These are phyloP conservation scores for Mycteria americana DNA, from an alignment of 2,797 vertebrate species.

Conservation along the genomic window DNA sequence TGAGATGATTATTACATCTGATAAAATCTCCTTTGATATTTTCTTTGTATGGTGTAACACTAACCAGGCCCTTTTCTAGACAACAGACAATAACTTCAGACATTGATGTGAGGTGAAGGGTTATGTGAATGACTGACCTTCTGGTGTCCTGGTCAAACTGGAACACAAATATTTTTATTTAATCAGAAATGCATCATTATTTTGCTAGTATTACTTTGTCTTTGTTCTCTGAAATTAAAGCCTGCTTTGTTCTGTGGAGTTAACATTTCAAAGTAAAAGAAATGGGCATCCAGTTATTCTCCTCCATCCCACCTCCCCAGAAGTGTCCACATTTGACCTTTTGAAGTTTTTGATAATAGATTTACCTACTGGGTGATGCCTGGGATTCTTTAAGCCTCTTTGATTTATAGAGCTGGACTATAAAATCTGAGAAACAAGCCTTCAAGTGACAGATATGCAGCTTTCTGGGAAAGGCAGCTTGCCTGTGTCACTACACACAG, in stretches of 20 bases:
- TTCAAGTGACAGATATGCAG: background rate
- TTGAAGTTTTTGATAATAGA: background rate
- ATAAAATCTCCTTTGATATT: background rate
- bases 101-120: background rate
- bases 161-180: background rate
- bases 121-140: background rate
- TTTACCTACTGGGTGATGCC: background rate
- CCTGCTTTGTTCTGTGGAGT: background rate
- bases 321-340: background rate
- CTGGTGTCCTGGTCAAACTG: background rate
- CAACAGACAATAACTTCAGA: background rate
- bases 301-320: background rate
- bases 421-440: background rate
- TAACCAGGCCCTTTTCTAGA: background rate
- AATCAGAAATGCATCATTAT: background rate
- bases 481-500: background rate
- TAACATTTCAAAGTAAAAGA: background rate
- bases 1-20: background rate
- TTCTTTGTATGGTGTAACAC: background rate
- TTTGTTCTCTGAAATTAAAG: background rate
- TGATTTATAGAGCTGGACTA: background rate
- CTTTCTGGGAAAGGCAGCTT: background rate
- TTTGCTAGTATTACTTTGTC: background rate
- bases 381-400: background rate
- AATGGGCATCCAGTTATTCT: background rate